A percentile compares a stretch with the other conserved stretches of the same genome.
These are phyloP conservation scores for Henicopernis longicauda DNA, from an alignment of 2,113 vertebrate genomes.

Conservation along the genomic window DNA sequence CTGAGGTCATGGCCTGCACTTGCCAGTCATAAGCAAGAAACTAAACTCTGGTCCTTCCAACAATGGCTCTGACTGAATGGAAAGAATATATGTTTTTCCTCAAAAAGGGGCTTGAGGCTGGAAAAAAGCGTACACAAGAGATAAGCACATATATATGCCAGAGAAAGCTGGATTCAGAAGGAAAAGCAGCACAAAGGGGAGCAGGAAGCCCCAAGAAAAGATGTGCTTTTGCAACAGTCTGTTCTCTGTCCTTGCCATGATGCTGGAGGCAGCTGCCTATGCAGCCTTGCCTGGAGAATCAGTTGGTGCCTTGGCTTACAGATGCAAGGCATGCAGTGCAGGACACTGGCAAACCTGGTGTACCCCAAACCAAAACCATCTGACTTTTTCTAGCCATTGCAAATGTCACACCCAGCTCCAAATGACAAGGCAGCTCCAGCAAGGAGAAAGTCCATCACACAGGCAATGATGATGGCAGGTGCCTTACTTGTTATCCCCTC, in stretches of 20 bases:
- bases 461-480: background rate
- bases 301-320: background rate
- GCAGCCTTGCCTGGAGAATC: background rate
- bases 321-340: background rate
- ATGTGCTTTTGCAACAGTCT: background rate
- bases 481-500: background rate
- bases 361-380: background rate
- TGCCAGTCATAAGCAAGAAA: background rate
- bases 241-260: background rate
- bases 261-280: background rate
- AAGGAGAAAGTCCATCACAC: background rate
- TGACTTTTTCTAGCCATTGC: background rate
- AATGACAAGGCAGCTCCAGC: background rate
- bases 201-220: background rate
- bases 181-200: background rate
- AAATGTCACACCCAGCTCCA: background rate
- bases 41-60: background rate
- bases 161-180: background rate
- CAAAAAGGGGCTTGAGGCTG: background rate
- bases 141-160: background rate
- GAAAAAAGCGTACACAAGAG: background rate
- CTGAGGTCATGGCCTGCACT: background rate
- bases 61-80: background rate
- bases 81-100: background rate
- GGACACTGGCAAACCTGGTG: background rate